Evolutionary conservation across 2,113 vertebrate species (phyloP), one percentile per base, ranked within the genome.

Genomic region (Caracal caracal): DNA sequence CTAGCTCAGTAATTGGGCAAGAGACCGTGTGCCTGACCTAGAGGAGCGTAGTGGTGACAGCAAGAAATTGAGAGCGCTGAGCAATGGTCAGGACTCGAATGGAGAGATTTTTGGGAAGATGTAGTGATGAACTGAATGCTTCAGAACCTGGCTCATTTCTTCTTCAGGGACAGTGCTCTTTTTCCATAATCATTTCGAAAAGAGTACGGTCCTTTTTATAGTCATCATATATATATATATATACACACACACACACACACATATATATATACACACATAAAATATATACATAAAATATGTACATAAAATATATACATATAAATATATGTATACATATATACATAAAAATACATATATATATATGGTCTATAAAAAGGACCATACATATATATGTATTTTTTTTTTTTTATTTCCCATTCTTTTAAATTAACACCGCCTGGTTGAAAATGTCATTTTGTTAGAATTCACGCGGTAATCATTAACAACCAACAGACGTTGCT

Each of bases 361-460:
- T 43, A 9, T 43, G 43, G 43, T 43, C 7, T 43, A 43, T 43
- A 9, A 43, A 43, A 43, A 43, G 43, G 43, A 43, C 7, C 43
- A 13, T 16, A 47, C 70, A 16, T 33, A 28, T 53, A 16, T 0
- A 26, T 71, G 19, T 5, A 49, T 22, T 17, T 43, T 51, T 49
- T 35, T 16, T 2, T 51, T 22, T 49, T 65, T 56, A n/a, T 76
- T 83, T 91, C 59, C 47, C 13, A n/a, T 90, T 91, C 40, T 59
- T 51, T 92, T 70, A 81, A 43, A 79, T 56, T 13, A 79, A 33
- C 11, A 17, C 28, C 10, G 16, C n/a, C 80, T 51, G 15, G 10
- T 43, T 11, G 51, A 66, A 89, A 91, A 76, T 33, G 47, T 83
- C 33, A 53, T 51, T 68, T 91, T 88, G 26, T 90, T 82, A 71